Evolutionary conservation across 2,888 invertebrate species (phyloP), one percentile per base, ranked within the genome.

Genomic region (Pyrrhosoma nymphula): DNA sequence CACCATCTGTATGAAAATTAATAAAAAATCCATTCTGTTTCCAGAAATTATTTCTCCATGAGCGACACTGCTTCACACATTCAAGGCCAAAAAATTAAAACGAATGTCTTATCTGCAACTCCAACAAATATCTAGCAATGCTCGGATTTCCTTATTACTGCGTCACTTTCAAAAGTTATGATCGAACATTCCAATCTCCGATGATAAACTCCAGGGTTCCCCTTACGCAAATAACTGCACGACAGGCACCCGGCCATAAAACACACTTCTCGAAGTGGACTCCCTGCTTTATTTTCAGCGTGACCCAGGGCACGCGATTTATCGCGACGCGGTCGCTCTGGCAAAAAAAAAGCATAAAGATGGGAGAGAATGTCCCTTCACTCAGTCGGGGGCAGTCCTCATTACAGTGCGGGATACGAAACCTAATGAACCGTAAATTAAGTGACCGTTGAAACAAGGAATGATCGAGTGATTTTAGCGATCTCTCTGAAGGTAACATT

Each of bases 391-490:
- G 56, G 90, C 56, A 56, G 35, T 39, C 60, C 63, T 91, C 63
- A 60, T 91, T 91, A 91, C 91, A 23, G 26, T 35, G 23, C 30
- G 60, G 60, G n/a, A 91, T 60, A 39, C 91, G 39, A 23, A 26
- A 39, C 35, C 63, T 91, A 91, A 91, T 91, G 91, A 91, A 91
- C 91, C 91, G 91, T 20, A 91, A 91, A 91, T 91, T 91, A 91
- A 60, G 63, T 18, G 91, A 60, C 39, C 91, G 91, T 26, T 69
- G 91, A 91, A 91, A 63, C 91, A 39, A 63, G 39, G 91, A 91
- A 91, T 60, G 91, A 91, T 39, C 63, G 63, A 60, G 35, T 91
- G 63, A 91, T 91, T 91, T 23, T 18, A 47, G 63, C 10, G 63
- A 20, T 26, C 69, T 69, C 26, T 69, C 26, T 69, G 69, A 69